Conservation (phyloP, 2,113 vertebrate genomes). For the Mesoclemmys tuberculata region DNA sequence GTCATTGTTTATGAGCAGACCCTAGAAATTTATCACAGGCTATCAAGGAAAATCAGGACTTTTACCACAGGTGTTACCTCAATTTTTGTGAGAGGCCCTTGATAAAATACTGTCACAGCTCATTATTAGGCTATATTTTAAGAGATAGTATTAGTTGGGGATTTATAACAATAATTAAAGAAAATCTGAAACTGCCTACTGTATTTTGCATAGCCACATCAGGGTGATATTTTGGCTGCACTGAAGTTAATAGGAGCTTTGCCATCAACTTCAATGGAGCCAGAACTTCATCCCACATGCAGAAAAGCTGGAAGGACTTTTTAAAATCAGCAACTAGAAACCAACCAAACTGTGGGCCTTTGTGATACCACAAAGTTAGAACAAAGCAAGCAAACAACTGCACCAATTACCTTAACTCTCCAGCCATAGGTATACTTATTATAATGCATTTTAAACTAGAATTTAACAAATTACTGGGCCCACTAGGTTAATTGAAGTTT, state of each 20-base stretch:
- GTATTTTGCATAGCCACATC: not conserved
- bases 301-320: not conserved
- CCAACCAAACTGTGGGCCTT: not conserved
- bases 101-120: not conserved
- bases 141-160: not conserved
- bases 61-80: not conserved
- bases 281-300: not conserved
- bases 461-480: not conserved
- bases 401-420: not conserved
- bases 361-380: not conserved
- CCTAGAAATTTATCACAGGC: not conserved
- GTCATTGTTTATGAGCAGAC: not conserved
- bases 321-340: not conserved
- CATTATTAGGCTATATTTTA: not conserved
- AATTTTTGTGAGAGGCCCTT: not conserved
- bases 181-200: not conserved
- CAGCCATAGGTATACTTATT: not conserved
- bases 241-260: not conserved
- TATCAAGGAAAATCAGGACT: not conserved
- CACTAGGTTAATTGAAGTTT: not conserved
- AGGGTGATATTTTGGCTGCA: not conserved
- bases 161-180: not conserved
- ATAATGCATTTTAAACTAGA: not conserved
- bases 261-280: not conserved
- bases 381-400: not conserved